Conservation (phyloP, 2,113 vertebrate genomes). For the Girardinichthys multiradiatus region DNA sequence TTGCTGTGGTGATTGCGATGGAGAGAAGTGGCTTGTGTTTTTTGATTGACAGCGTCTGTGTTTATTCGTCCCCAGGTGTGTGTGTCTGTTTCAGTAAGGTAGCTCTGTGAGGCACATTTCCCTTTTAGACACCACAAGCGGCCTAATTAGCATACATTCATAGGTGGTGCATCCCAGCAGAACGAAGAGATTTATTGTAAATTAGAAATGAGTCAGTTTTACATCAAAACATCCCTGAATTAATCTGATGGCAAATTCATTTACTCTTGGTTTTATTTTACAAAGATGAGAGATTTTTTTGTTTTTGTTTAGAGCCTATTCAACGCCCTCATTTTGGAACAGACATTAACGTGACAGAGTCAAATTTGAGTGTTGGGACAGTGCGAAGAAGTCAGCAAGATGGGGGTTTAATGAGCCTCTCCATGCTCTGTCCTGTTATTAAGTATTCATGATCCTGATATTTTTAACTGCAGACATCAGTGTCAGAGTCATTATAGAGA, state of each 20-base stretch:
- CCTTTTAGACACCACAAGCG: slow-evolving; percentile 50
- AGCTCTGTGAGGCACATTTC: slow-evolving; percentile 36
- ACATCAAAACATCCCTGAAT: slow-evolving; percentile 2
- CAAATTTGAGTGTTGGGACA: slow-evolving; percentile 25
- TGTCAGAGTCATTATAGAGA: slow-evolving; percentile 35
- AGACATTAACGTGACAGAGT: slow-evolving; percentile 12
- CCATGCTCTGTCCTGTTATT: slow-evolving; percentile 36
- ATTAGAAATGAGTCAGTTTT: slow-evolving; percentile 16
- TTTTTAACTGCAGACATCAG: slow-evolving; percentile 65
- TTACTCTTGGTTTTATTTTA: not conserved
- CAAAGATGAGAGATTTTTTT: slow-evolving; percentile 9
- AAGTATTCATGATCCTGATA: slow-evolving; percentile 70
- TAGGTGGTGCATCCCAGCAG: slow-evolving; percentile 34
- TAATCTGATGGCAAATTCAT: not conserved
- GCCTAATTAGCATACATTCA: slow-evolving; percentile 51
- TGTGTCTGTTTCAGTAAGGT: slow-evolving; percentile 14
- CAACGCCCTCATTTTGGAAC: not conserved
- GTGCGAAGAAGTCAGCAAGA: slow-evolving; percentile 10
- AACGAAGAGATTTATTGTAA: slow-evolving; percentile 25
- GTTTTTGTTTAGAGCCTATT: slow-evolving; percentile 21
- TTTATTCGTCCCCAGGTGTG: slow-evolving; percentile 14
- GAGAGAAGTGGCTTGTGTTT: slow-evolving; percentile 10
- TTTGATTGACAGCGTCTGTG: slow-evolving; percentile 43
- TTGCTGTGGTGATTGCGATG: slow-evolving; percentile 43
- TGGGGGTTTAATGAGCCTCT: slow-evolving; percentile 40